Evolutionary conservation across 2,888 invertebrate genomes (phyloP), one percentile per base, ranked within the genome.

Genomic region (Podabrus alpinus): DNA sequence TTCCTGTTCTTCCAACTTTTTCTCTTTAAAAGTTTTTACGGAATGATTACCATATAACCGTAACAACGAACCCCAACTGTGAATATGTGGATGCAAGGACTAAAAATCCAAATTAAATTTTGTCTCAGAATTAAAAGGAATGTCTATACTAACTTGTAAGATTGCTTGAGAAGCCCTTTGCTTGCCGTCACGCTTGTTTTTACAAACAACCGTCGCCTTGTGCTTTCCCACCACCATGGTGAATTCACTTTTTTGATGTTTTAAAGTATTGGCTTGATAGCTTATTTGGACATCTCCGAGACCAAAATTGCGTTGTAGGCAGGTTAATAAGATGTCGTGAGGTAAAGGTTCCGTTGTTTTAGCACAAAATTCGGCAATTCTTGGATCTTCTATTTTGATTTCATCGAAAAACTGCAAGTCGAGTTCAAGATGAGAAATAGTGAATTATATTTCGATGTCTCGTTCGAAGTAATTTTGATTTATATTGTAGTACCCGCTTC

Each of bases 321-420:
- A 98, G 5, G 97, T 98, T 66, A 97, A 89, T 71, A 99, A 89
- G 78, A 98, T 95, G 81, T 97, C 95, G 89, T 97, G 98, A 0
- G 99, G 99, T 10, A 95, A 94, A 0, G 97, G 97, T 88, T 98
- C 98, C 67, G 97, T 97, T 0, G 97, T 96, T 86, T 97, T 97
- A n/a, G 94, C 94, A 88, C 98, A 98, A 87, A 98, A 94, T 87
- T 98, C 97, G 64, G 95, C 92, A 24, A 99, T 95, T 79, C 98
- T 91, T 0, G 97, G 97, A 90, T 99, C 98, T 85, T 95, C 95
- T 72, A 99, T 95, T 80, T 93, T 92, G 80, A 99, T 95, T 86
- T 95, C 94, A 89, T 99, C 98, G 86, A 97, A 97, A 84, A 96
- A 96, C 92, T 93, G 83, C 1, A 84, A 79, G n/a, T 59, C 69